These are phyloP conservation scores for Dunckerocampus dactyliophorus DNA, from an alignment of 2,113 vertebrate species.

Conservation along the genomic window DNA sequence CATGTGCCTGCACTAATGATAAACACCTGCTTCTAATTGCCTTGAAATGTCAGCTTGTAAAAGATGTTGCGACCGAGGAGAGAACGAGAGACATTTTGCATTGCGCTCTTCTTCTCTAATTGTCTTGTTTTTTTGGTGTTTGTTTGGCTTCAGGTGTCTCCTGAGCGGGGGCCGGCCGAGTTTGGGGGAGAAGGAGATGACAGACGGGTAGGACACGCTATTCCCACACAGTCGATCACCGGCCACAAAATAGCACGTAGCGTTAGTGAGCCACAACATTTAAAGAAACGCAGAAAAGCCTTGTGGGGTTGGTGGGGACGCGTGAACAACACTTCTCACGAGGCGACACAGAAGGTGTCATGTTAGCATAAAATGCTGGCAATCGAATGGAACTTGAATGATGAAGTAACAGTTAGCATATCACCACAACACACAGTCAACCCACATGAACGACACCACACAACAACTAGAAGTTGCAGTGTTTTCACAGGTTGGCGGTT, in stretches of 20 bases:
- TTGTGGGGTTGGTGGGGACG: too few species aligned
- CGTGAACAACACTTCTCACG: neutral
- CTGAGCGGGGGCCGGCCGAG: neutral
- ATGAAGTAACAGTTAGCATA: neutral
- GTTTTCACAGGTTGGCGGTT: too few species aligned
- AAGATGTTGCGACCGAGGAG: neutral
- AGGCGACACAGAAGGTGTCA: neutral
- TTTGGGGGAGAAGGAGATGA: neutral
- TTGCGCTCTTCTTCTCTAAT: slow-evolving; percentile 4
- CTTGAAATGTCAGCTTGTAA: slow-evolving; percentile 1
- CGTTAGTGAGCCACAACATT: neutral
- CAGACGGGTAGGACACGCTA: slow-evolving; percentile 1
- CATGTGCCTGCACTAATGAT: neutral
- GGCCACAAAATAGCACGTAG: neutral
- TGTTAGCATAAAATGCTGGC: neutral
- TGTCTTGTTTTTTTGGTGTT: neutral
- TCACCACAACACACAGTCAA: neutral
- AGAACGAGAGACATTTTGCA: neutral
- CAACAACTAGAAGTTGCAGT: too few species aligned
- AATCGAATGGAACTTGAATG: neutral
- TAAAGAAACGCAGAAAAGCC: neutral
- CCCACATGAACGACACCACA: neutral
- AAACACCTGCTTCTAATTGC: slow-evolving; percentile 6
- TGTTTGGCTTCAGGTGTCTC: neutral
- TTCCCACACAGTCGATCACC: neutral